phyloP scores from a whole-genome alignment of 2,888 invertebrate genomes.

The Euplagia quadripunctaria region DNA sequence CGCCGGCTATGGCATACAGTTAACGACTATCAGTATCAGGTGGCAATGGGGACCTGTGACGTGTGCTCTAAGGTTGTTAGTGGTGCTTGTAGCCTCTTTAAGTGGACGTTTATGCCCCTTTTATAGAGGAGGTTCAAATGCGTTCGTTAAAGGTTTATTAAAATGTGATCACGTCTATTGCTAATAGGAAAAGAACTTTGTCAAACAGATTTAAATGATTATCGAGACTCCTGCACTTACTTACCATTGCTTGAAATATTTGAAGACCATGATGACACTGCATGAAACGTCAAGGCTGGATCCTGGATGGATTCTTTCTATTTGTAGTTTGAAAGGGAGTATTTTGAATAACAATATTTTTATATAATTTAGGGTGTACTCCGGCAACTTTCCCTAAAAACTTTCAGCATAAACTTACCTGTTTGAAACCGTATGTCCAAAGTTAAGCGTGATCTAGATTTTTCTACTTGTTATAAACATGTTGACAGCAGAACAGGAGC shows the following conservation, averaged over 20 bases:
- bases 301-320: too few species aligned
- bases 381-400: not conserved
- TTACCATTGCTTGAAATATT: too few species aligned
- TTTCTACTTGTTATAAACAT: not conserved
- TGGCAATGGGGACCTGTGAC: slow-evolving; percentile 58
- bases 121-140: slow-evolving; percentile 48
- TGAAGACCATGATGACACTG: too few species aligned
- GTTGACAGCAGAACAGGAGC: not conserved
- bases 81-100: slow-evolving; percentile 62
- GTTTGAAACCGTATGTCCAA: not conserved
- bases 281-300: too few species aligned
- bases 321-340: too few species aligned
- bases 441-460: not conserved
- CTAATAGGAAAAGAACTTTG: not conserved
- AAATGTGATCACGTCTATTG: not conserved
- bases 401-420: not conserved
- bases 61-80: slow-evolving; percentile 62
- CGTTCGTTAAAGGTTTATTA: slow-evolving; percentile 34
- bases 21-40: slow-evolving; percentile 64
- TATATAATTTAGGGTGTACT: not conserved
- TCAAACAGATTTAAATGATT: too few species aligned
- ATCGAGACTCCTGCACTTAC: too few species aligned
- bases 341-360: too few species aligned
- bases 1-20: slow-evolving; percentile 56
- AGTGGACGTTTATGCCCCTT: slow-evolving; percentile 61